Evolutionary conservation across 2,888 invertebrate genomes (phyloP).

Genomic region (Mesorhabditis sp.): DNA sequence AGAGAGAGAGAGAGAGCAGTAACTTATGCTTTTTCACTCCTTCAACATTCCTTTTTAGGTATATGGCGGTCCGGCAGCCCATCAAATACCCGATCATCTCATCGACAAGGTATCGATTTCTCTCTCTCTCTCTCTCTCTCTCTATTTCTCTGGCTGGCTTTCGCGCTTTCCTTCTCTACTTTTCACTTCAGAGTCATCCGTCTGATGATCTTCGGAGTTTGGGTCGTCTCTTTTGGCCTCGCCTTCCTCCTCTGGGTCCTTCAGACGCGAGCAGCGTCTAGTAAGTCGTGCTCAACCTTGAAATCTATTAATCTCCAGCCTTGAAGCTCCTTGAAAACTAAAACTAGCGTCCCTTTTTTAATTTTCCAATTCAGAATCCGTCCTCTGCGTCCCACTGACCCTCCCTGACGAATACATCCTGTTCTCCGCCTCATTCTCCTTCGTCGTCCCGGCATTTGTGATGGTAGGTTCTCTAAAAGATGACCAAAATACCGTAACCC

Average conservation of each 20-base stretch:
- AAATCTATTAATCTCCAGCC: background rate
- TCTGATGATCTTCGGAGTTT: slow-evolving; percentile 65
- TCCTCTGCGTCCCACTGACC: slow-evolving; percentile 41
- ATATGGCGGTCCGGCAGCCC: slow-evolving; percentile 90
- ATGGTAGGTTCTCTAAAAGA: slow-evolving; percentile 30
- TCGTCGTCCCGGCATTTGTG: slow-evolving; percentile 51
- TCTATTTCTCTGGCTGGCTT: background rate
- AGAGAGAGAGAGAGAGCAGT: no score
- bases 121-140: background rate
- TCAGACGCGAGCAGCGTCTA: slow-evolving; percentile 12
- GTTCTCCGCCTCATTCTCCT: slow-evolving; percentile 54
- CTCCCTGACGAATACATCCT: slow-evolving; percentile 47
- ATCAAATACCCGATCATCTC: slow-evolving; percentile 88
- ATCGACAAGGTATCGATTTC: slow-evolving; percentile 39
- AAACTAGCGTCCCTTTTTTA: background rate
- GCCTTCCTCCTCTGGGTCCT: slow-evolving; percentile 85
- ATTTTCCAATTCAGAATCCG: background rate
- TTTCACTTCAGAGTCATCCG: slow-evolving; percentile 40
- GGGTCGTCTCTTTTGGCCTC: slow-evolving; percentile 89
- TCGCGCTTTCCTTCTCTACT: background rate
- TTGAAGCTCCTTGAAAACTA: background rate
- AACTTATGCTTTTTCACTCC: no score
- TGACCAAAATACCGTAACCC: background rate
- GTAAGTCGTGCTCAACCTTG: background rate
- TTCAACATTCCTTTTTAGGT: slow-evolving; percentile 58